Evolutionary conservation across 2,113 vertebrate species (phyloP).

Genomic region (Galbula dea): DNA sequence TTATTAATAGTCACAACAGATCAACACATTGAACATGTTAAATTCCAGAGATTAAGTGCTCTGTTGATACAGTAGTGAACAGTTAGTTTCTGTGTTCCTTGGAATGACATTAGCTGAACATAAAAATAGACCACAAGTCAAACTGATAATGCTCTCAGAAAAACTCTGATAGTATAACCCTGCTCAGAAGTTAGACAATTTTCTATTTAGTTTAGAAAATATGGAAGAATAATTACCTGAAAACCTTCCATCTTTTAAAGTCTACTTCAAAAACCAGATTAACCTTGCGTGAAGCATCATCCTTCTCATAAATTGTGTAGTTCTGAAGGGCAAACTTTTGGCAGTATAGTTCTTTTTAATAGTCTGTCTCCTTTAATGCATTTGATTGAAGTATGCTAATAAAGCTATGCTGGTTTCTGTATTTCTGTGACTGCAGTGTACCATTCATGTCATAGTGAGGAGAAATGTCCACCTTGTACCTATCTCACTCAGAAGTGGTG

Average conservation of each 20-base stretch:
- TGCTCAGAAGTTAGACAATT: background rate
- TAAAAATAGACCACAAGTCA: background rate
- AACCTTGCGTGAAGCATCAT: background rate
- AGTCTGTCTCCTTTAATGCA: background rate
- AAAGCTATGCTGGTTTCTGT: background rate
- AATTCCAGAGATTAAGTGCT: background rate
- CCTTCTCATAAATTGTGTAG: background rate
- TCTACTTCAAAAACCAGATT: background rate
- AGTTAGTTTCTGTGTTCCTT: background rate
- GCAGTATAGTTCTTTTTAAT: no score
- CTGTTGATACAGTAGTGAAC: background rate
- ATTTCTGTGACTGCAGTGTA: constrained; percentile 80
- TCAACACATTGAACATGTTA: background rate
- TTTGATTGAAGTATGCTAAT: background rate
- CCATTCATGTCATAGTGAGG: constrained; percentile 95
- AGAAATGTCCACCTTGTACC: constrained; percentile 96
- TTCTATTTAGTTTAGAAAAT: background rate
- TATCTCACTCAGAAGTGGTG: constrained; percentile 97
- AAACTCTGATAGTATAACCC: background rate
- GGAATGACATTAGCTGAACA: background rate
- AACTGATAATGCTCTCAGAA: background rate
- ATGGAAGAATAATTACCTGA: background rate
- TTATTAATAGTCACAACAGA: background rate
- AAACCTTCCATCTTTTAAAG: background rate
- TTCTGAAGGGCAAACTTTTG: background rate